Conservation (phyloP, 2,113 vertebrate genomes). For the Saccopteryx leptura region DNA sequence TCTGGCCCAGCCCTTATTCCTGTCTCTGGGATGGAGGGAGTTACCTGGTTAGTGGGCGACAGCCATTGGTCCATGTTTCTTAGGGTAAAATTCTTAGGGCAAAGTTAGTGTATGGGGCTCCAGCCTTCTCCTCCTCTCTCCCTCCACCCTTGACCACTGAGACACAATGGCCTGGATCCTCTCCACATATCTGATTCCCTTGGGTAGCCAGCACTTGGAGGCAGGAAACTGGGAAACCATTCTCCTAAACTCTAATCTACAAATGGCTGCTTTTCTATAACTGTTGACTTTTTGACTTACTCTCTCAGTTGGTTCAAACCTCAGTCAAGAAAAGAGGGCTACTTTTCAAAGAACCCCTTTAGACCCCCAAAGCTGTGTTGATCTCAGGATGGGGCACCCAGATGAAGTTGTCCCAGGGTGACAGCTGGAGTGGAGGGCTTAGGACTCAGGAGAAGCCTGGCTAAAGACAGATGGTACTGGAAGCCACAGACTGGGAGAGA, state of each 20-base stretch:
- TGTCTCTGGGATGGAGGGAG: not conserved
- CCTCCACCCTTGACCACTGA: not conserved
- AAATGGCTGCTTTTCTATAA: not conserved
- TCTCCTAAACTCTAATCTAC: not conserved
- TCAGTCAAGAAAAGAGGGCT: not conserved
- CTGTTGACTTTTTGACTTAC: not conserved
- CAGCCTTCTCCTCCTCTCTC: not conserved
- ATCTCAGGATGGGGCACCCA: not conserved
- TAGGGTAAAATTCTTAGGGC: not conserved
- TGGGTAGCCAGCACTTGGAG: not conserved
- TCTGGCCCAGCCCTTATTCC: not conserved
- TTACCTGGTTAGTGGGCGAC: not conserved
- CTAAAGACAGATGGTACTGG: fast-evolving
- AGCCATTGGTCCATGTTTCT: not conserved
- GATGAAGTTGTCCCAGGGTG: not conserved
- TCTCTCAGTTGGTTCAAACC: not conserved
- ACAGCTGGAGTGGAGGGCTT: not conserved
- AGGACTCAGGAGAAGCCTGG: not conserved
- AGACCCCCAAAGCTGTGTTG: not conserved
- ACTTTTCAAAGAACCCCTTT: not conserved
- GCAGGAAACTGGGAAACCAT: not conserved
- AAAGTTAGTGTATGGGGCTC: not conserved
- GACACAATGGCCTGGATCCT: not conserved
- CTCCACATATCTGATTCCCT: not conserved
- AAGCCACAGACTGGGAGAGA: not conserved